These are phyloP conservation scores for Festucalex cinctus DNA, from an alignment of 2,113 vertebrate genomes.

Conservation along the genomic window DNA sequence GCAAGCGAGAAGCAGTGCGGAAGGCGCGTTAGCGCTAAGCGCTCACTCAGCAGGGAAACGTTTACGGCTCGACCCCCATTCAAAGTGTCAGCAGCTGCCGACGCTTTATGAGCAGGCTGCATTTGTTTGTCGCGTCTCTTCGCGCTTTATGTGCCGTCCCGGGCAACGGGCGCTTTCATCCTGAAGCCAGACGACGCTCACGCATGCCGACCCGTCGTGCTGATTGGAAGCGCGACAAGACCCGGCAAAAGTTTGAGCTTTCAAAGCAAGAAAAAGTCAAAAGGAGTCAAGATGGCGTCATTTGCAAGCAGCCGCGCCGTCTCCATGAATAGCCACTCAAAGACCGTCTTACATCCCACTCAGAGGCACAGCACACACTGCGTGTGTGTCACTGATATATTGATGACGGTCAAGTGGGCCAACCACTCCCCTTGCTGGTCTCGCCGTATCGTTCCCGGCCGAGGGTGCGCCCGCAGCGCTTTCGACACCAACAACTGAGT, in stretches of 20 bases:
- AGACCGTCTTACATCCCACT: constrained; percentile 24
- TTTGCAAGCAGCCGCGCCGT: constrained; percentile 48
- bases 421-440: neutral
- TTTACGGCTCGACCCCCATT: constrained; percentile 20
- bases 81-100: constrained; percentile 20
- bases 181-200: constrained; percentile 18
- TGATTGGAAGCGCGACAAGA: neutral
- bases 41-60: constrained; percentile 12
- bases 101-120: constrained; percentile 41
- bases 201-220: constrained; percentile 1
- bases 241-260: neutral
- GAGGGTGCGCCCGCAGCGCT: constrained; percentile 20
- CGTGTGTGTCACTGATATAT: constrained; percentile 7
- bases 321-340: constrained; percentile 55
- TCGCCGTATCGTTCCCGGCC: neutral
- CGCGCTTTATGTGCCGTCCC: constrained; percentile 37
- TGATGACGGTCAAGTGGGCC: neutral
- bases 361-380: constrained; percentile 7
- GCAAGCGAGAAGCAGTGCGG: neutral
- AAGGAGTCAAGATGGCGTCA: neutral
- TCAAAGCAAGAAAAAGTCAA: neutral
- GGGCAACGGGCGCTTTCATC: constrained; percentile 47
- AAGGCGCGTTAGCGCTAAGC: constrained; percentile 12
- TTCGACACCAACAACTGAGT: constrained; percentile 14
- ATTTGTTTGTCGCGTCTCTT: constrained; percentile 35